Conservation (phyloP, 2,888 invertebrate species). For the Dryadula phaetusa region DNA sequence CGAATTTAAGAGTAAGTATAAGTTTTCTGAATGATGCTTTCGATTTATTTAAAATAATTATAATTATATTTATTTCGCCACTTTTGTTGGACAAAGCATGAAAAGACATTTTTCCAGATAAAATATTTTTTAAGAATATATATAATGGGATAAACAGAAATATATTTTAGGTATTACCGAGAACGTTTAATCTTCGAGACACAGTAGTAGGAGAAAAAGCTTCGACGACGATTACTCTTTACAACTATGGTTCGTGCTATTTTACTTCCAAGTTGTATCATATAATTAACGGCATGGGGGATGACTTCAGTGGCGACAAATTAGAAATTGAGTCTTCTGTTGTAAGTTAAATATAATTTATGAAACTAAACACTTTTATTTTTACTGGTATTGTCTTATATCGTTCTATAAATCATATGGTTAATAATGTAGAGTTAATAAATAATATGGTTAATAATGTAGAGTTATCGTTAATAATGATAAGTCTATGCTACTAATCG, state of each 20-base stretch:
- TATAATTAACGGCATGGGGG: constrained; percentile 67
- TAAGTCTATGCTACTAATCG: too few species aligned
- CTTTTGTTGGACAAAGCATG: too few species aligned
- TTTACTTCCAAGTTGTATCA: constrained; percentile 71
- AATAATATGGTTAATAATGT: too few species aligned
- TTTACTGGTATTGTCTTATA: too few species aligned
- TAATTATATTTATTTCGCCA: too few species aligned
- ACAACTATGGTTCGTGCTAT: constrained; percentile 70
- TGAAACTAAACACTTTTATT: background rate
- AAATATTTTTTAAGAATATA: background rate
- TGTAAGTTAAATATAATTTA: constrained; percentile 54
- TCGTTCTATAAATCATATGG: too few species aligned
- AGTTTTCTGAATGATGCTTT: constrained; percentile 19
- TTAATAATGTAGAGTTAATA: too few species aligned
- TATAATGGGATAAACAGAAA: background rate
- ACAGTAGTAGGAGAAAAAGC: constrained; percentile 64
- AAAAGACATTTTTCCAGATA: too few species aligned
- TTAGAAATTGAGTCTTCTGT: constrained; percentile 67
- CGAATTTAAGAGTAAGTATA: constrained; percentile 72
- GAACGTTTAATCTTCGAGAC: constrained; percentile 68
- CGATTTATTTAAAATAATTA: background rate
- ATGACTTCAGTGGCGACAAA: constrained; percentile 65
- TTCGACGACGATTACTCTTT: constrained; percentile 60
- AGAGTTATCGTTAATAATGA: too few species aligned
- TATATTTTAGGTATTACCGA: constrained; percentile 67